Evolutionary conservation across 1,140 invertebrate genomes (phyloP), one percentile per base, ranked within the genome.

Genomic region (Euwallacea similis): DNA sequence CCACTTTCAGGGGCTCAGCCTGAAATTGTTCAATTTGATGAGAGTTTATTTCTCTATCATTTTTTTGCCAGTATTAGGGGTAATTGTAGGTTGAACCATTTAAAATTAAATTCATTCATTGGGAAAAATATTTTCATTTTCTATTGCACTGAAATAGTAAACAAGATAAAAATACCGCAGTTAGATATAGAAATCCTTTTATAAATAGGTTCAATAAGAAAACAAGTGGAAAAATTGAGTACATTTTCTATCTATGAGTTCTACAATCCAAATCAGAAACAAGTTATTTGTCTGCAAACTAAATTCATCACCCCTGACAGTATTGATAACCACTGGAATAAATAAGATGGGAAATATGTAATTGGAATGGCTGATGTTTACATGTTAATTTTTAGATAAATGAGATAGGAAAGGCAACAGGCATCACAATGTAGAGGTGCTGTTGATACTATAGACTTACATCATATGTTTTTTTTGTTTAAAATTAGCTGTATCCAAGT

Each of bases 1-100:
- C 90, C 73, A 99, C 96, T 84, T 90, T 90, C 77, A 98, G 91
- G 81, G 94, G 91, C 84, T 91, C 89, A 75, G 86, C 82, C 91
- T 92, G 80, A 61, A 83, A 83, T n/a, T 56, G 2, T 9, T 16
- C n/a, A n/a, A 56, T 2, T 9, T 11, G 13, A 50, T 50, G 13
- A 50, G 13, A 13, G 9, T 50, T 7, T 50, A 7, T 50, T 50
- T 50, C 9, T 13, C 0, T 50, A 11, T 11, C 2, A 1, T 50
- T 50, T 11, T n/a, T 50, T 50, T 11, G 9, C 13, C 9, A 50
- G 13, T 11, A 7, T 50, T 10, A 11, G 2, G 46, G 9, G 6
- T 11, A 50, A 10, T 50, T 7, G 13, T 50, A 11, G 54, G 16
- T 2, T 21, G 2, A 13, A 6, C 4, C 8, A 56, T 21, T 56